Conservation (phyloP, 2,888 invertebrate species). For the Alentia gelatinosa region DNA sequence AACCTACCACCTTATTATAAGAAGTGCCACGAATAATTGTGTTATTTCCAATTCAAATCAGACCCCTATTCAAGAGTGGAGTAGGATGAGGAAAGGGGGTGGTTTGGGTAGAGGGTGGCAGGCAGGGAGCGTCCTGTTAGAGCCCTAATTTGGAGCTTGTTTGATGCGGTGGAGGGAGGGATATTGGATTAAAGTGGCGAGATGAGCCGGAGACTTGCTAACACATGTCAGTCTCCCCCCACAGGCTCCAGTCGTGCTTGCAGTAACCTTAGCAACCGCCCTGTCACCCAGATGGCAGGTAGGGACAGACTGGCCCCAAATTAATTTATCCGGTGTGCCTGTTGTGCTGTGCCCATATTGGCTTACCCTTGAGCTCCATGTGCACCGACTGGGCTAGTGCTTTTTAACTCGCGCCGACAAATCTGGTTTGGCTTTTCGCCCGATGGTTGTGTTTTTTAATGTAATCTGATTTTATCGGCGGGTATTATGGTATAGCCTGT, state of each 20-base stretch:
- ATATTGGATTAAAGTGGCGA: constrained; percentile 26
- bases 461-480: background rate
- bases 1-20: no score
- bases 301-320: background rate
- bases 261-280: constrained; percentile 38
- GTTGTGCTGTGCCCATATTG: constrained; percentile 8
- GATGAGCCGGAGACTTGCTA: constrained; percentile 5
- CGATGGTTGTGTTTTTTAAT: background rate
- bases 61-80: no score
- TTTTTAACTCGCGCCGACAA: background rate
- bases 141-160: background rate
- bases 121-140: no score
- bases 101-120: no score
- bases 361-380: background rate
- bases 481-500: background rate
- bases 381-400: background rate
- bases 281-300: constrained; percentile 33
- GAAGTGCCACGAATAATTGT: no score
- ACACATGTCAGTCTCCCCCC: background rate
- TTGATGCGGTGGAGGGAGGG: background rate
- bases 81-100: no score
- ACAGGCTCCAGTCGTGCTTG: background rate
- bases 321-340: background rate
- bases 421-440: background rate
- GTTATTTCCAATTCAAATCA: no score